These are phyloP conservation scores for Drosophila testacea DNA, from an alignment of 2,888 invertebrate species.

Conservation along the genomic window DNA sequence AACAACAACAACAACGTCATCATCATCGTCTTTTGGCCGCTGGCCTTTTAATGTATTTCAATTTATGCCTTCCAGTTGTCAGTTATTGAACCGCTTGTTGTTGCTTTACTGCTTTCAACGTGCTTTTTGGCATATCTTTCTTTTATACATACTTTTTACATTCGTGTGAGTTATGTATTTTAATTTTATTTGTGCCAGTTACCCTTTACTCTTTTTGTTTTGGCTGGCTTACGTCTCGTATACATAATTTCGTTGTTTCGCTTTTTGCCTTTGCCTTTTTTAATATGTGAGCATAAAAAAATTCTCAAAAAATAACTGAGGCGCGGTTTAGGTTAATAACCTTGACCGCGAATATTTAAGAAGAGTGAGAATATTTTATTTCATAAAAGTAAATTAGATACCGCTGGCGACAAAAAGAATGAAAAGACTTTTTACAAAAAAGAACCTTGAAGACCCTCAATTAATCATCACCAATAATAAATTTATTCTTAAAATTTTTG, in stretches of 20 bases:
- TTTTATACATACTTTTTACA: neutral
- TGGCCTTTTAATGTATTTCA: constrained; percentile 71
- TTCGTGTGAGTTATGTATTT: constrained; percentile 17
- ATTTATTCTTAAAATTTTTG: neutral
- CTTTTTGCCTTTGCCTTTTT: constrained; percentile 6
- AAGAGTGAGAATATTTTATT: constrained; percentile 37
- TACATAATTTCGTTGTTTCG: constrained; percentile 44
- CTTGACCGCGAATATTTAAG: constrained; percentile 70
- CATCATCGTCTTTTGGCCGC: constrained; percentile 51
- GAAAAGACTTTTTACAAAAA: neutral
- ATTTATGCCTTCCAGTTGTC: constrained; percentile 60
- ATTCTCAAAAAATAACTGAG: constrained; percentile 35
- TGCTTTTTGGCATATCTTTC: constrained; percentile 31
- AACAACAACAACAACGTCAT: neutral
- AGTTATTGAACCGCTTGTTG: constrained; percentile 73
- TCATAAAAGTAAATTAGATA: constrained; percentile 26
- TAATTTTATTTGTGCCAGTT: constrained; percentile 39
- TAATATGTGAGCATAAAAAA: constrained; percentile 44
- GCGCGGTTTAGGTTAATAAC: constrained; percentile 68
- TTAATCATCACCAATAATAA: too few relatives aligned
- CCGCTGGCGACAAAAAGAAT: constrained; percentile 9
- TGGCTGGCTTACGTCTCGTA: constrained; percentile 50
- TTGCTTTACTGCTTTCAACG: constrained; percentile 39
- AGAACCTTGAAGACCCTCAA: neutral
- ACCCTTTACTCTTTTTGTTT: constrained; percentile 13